Evolutionary conservation across 2,113 vertebrate genomes (phyloP), one percentile per base, ranked within the genome.

Genomic region (Campylomormyrus tamandua): DNA sequence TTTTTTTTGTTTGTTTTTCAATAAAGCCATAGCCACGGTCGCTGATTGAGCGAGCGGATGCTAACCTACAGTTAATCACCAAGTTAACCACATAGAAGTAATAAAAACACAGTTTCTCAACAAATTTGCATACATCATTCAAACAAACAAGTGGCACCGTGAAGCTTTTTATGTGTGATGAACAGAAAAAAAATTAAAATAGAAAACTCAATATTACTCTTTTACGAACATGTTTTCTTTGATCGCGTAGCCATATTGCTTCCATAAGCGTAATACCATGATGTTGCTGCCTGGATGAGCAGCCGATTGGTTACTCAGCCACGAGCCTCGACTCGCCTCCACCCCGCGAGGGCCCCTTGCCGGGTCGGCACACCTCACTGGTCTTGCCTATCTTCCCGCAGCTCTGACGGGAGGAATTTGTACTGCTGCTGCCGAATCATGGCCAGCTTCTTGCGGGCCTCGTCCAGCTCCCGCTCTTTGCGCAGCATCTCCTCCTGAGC

Each of bases 401-500:
- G 96, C 96, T 99, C 98, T 0, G 97, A 96, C 4, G 98, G 98
- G 49, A 99, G 96, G 94, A 99, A 99, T 94, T 99, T 99, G 94
- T 99, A 98, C 95, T 99, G 98, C 91, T 99, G 98, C 95, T 99
- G 97, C 84, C 98, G 93, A 94, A 99, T 99, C 95, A 96, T 97
- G 1, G 98, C 98, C 92, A 99, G 95, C 95, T 96, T 99, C 95
- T 97, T 99, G 90, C 98, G 95, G 0, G 98, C 98, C 89, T 99
- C 98, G 8, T 98, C 97, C 92, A 99, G 95, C 94, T 99, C 98
- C 66, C 97, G 93, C 89, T 99, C 98, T 92, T 99, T 99, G 92
- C 98, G 95, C 89, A 99, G 96, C 98, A 99, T 99, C 94, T 99
- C 98, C 93, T 99, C 98, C 93, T 99, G 98, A 58, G 98, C 98